phyloP scores from a whole-genome alignment of 2,113 vertebrate genomes.

The Pterocles orientalis region DNA sequence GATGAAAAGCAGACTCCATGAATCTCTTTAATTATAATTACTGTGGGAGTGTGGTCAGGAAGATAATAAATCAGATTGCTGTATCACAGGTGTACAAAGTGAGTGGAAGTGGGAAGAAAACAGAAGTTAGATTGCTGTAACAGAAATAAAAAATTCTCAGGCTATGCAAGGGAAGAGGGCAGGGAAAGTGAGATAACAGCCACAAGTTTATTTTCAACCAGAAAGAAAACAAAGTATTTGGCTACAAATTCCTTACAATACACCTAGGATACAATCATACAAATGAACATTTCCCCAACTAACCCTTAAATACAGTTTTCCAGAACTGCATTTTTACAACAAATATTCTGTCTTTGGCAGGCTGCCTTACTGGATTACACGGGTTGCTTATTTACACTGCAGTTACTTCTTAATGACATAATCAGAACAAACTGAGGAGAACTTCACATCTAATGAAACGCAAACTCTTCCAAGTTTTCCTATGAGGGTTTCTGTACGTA shows the following conservation, averaged over 20 bases:
- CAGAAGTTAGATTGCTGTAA: not conserved
- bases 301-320: not conserved
- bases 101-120: not conserved
- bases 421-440: conserved; percentile 25
- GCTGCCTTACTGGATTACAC: conserved; percentile 14
- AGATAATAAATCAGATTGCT: conserved; percentile 52
- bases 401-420: conserved; percentile 24
- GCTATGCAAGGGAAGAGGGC: not conserved
- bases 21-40: conserved; percentile 46
- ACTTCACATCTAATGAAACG: not conserved
- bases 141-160: conserved; percentile 4
- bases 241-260: conserved; percentile 8
- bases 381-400: not conserved
- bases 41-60: conserved; percentile 57
- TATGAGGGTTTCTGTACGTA: not conserved
- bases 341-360: conserved; percentile 19
- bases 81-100: conserved; percentile 48
- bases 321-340: conserved; percentile 4
- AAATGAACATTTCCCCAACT: conserved; percentile 15
- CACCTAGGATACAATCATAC: not conserved
- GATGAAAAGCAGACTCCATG: not conserved
- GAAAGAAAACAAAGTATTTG: conserved; percentile 46
- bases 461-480: not conserved
- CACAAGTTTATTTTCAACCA: conserved; percentile 13
- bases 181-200: conserved; percentile 39